These are phyloP conservation scores for Rhogogaster chlorosoma DNA, from an alignment of 2,888 invertebrate genomes.

Conservation along the genomic window DNA sequence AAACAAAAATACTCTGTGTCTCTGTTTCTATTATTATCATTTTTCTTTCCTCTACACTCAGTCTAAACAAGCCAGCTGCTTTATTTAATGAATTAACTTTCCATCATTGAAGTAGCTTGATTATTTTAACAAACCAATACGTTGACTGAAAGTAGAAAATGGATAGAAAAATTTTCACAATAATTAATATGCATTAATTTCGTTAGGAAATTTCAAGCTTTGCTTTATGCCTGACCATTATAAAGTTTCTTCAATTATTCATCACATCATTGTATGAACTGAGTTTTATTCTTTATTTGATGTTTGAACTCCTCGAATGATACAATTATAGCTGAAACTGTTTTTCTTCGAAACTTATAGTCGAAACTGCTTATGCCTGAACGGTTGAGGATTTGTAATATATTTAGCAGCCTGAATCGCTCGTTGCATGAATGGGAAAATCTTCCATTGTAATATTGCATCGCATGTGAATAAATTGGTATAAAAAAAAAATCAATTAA, in stretches of 20 bases:
- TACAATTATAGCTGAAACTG: background rate
- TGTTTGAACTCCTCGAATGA: background rate
- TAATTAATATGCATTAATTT: background rate
- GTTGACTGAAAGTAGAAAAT: background rate
- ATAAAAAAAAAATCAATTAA: background rate
- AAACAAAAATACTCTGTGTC: slow-evolving; percentile 59
- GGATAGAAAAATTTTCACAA: background rate
- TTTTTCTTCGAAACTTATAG: background rate
- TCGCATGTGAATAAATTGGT: background rate
- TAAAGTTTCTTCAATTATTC: background rate
- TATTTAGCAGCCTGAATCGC: slow-evolving; percentile 71
- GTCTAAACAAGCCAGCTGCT: background rate
- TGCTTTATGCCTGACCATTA: background rate
- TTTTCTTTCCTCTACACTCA: background rate
- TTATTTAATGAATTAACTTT: background rate
- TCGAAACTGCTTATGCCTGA: background rate
- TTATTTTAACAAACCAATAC: background rate
- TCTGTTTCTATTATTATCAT: slow-evolving; percentile 47
- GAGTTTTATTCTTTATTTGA: background rate
- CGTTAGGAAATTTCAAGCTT: background rate
- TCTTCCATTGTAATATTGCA: slow-evolving; percentile 40
- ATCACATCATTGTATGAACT: background rate
- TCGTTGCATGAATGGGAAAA: slow-evolving; percentile 62
- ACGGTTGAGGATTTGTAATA: slow-evolving; percentile 37
- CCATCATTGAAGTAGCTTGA: background rate